phyloP scores from a whole-genome alignment of 2,888 invertebrate species.

The Agrilus cyanescens region DNA sequence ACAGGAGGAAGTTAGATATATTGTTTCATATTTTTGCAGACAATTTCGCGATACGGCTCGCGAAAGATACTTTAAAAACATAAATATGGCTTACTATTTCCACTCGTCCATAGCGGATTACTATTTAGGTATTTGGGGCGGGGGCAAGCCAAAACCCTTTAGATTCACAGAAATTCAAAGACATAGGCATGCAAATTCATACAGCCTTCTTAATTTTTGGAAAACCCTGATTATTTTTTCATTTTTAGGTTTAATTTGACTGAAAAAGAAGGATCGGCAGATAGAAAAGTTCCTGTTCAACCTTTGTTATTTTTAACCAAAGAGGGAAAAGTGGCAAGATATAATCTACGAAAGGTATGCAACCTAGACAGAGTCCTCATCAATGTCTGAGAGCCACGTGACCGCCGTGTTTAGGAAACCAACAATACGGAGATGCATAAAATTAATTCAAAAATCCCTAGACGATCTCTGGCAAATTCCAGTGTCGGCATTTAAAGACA shows the following conservation, averaged over 20 bases:
- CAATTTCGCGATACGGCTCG: conserved; percentile 91
- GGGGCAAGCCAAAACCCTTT: conserved; percentile 87
- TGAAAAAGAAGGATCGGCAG: conserved; percentile 81
- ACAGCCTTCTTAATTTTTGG: neutral
- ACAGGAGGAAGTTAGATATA: neutral
- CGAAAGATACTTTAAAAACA: conserved; percentile 93
- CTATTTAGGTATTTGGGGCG: conserved; percentile 94
- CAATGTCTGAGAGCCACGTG: no score
- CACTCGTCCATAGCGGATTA: conserved; percentile 98
- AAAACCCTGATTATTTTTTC: neutral
- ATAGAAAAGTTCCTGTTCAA: conserved; percentile 89
- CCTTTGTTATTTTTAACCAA: conserved; percentile 84
- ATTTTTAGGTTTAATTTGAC: conserved; percentile 57
- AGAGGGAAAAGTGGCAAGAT: conserved; percentile 79
- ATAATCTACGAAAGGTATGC: conserved; percentile 86
- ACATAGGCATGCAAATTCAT: conserved; percentile 46
- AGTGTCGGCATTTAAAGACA: no score
- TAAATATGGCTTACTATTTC: conserved; percentile 93
- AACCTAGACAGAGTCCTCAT: no score
- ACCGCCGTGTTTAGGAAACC: no score
- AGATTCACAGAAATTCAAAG: conserved; percentile 95
- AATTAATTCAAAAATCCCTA: no score
- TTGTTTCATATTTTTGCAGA: conserved; percentile 31
- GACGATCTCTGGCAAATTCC: no score
- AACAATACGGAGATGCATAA: no score